Evolutionary conservation across 2,797 vertebrate genomes (phyloP).

Genomic region (Octomys mimax): DNA sequence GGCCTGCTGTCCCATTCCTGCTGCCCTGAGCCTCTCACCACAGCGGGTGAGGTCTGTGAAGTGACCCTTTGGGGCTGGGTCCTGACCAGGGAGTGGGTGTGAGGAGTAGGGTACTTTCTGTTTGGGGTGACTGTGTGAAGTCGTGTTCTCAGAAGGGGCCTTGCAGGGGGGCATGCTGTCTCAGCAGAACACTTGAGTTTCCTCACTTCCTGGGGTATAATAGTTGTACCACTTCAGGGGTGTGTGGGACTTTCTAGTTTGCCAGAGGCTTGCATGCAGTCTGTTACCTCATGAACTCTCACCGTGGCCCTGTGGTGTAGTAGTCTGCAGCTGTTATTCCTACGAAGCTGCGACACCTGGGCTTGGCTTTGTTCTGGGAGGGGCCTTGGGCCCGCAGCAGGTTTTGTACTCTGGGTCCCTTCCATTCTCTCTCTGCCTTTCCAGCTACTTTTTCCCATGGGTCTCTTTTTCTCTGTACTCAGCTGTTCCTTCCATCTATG

Average conservation of each 20-base stretch:
- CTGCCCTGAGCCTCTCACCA: no score
- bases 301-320: rapidly evolving
- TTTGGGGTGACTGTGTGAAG: neutral
- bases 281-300: no score
- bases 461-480: neutral
- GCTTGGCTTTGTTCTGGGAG: neutral
- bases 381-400: no score
- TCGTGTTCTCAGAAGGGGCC: neutral
- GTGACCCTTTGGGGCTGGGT: neutral
- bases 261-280: neutral
- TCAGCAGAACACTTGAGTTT: neutral
- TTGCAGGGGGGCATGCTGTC: neutral
- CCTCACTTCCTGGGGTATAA: neutral
- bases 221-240: rapidly evolving
- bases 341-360: neutral
- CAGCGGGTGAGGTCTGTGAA: rapidly evolving
- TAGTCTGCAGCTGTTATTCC: neutral
- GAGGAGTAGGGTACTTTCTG: neutral
- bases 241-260: neutral
- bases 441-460: neutral
- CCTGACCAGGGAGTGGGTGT: rapidly evolving
- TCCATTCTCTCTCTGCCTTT: neutral
- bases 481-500: neutral
- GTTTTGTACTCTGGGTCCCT: neutral
- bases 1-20: neutral